These are phyloP conservation scores for Zaprionus lineosus DNA, from an alignment of 2,888 invertebrate species.

Conservation along the genomic window DNA sequence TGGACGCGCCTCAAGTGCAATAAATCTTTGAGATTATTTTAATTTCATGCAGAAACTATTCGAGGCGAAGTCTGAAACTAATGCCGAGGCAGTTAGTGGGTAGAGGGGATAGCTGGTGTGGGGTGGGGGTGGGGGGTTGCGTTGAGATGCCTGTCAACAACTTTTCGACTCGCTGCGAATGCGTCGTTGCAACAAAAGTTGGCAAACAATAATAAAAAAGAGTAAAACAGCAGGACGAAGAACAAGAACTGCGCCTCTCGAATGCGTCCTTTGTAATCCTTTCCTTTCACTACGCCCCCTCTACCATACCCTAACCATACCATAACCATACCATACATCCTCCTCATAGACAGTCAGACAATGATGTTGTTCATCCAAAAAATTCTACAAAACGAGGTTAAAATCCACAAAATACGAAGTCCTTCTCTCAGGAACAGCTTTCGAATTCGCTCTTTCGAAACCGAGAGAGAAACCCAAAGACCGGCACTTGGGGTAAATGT, in stretches of 20 bases:
- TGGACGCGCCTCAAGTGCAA: constrained; percentile 41
- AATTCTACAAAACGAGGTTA: constrained; percentile 55
- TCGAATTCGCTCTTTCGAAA: too few species aligned
- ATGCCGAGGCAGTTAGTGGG: not conserved
- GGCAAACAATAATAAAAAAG: constrained; percentile 34
- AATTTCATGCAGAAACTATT: constrained; percentile 77
- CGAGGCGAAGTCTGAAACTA: constrained; percentile 1
- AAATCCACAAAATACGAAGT: constrained; percentile 60
- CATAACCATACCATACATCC: too few species aligned
- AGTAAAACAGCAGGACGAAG: constrained; percentile 17
- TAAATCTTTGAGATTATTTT: constrained; percentile 76
- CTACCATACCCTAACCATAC: constrained; percentile 2
- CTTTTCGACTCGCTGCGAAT: constrained; percentile 63
- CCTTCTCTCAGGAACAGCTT: too few species aligned
- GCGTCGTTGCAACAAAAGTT: constrained; percentile 57
- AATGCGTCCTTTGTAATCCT: not conserved
- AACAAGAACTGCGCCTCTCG: constrained; percentile 3
- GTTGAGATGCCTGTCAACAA: constrained; percentile 70
- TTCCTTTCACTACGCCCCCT: not conserved
- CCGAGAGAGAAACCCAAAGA: too few species aligned
- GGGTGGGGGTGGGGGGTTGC: constrained; percentile 34
- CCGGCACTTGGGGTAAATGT: too few species aligned
- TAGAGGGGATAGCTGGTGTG: constrained; percentile 24
- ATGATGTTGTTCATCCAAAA: constrained; percentile 29
- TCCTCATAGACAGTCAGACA: constrained; percentile 34